Conservation (phyloP, 2,113 vertebrate genomes). For the Cinclus mexicanus region DNA sequence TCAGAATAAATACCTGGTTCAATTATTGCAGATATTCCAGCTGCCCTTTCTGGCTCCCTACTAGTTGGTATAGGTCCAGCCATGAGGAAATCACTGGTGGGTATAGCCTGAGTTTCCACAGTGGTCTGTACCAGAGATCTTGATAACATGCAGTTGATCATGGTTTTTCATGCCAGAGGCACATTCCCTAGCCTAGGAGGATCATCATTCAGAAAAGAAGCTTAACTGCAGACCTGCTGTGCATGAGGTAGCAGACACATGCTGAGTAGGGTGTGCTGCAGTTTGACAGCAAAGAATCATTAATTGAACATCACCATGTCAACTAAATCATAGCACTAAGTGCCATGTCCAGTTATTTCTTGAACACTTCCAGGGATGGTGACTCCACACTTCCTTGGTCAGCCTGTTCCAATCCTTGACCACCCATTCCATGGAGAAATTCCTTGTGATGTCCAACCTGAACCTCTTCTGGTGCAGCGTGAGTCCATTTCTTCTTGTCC, state of each 20-base stretch:
- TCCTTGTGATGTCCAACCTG: not conserved
- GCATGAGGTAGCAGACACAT: not conserved
- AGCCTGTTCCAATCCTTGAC: not conserved
- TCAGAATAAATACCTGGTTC: not conserved
- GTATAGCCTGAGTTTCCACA: not conserved
- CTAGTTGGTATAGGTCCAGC: not conserved
- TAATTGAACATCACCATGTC: fast-evolving
- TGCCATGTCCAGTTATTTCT: not conserved
- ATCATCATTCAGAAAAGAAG: not conserved
- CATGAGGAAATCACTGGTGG: not conserved
- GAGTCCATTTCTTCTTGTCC: not conserved
- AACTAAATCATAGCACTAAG: not conserved
- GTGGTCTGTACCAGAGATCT: not conserved
- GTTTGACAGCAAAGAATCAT: not conserved
- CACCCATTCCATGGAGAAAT: not conserved
- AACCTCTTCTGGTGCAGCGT: not conserved
- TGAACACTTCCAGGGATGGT: not conserved
- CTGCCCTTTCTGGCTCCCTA: not conserved
- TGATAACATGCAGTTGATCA: not conserved
- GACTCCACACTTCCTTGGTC: not conserved
- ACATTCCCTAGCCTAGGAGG: not conserved
- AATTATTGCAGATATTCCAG: not conserved
- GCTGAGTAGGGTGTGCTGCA: not conserved
- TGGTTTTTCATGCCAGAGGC: not conserved
- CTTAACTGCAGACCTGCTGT: not conserved